phyloP scores from a whole-genome alignment of 2,888 invertebrate genomes.

The Chouioia cunea region DNA sequence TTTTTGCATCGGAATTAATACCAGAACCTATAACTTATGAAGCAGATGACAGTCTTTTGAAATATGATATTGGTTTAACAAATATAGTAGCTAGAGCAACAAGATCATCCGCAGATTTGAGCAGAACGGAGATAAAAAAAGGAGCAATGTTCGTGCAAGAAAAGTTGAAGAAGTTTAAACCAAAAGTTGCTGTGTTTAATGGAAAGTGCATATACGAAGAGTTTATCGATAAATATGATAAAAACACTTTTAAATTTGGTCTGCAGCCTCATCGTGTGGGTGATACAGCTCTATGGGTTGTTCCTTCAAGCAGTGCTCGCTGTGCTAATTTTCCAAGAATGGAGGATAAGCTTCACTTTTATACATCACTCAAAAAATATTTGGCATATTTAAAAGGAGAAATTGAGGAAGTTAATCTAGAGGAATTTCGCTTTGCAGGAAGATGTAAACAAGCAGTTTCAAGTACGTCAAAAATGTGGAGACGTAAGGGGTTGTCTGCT shows the following conservation, averaged over 20 bases:
- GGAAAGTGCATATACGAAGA: slow-evolving; percentile 66
- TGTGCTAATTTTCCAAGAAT: slow-evolving; percentile 66
- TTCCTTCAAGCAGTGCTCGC: slow-evolving; percentile 66
- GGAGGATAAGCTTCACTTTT: slow-evolving; percentile 65
- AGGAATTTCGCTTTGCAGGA: slow-evolving; percentile 61
- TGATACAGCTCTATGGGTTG: slow-evolving; percentile 63
- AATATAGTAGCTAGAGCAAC: slow-evolving; percentile 64
- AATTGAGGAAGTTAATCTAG: slow-evolving; percentile 53
- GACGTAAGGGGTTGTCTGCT: slow-evolving; percentile 59
- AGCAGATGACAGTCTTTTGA: slow-evolving; percentile 59
- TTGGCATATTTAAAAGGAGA: slow-evolving; percentile 60
- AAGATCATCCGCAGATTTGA: slow-evolving; percentile 62
- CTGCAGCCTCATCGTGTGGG: slow-evolving; percentile 59
- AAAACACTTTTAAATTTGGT: slow-evolving; percentile 60
- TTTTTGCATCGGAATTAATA: slow-evolving; percentile 60
- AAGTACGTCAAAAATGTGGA: slow-evolving; percentile 64
- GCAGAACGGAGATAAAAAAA: slow-evolving; percentile 60
- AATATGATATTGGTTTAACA: slow-evolving; percentile 63
- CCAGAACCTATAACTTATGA: slow-evolving; percentile 58
- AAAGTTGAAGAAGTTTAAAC: slow-evolving; percentile 59
- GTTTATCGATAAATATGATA: slow-evolving; percentile 56
- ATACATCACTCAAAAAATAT: slow-evolving; percentile 61
- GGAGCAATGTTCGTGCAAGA: slow-evolving; percentile 58
- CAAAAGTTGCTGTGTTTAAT: slow-evolving; percentile 65
- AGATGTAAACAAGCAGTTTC: slow-evolving; percentile 59